phyloP scores from a whole-genome alignment of 1,140 invertebrate genomes.

The Calycopis cecrops region DNA sequence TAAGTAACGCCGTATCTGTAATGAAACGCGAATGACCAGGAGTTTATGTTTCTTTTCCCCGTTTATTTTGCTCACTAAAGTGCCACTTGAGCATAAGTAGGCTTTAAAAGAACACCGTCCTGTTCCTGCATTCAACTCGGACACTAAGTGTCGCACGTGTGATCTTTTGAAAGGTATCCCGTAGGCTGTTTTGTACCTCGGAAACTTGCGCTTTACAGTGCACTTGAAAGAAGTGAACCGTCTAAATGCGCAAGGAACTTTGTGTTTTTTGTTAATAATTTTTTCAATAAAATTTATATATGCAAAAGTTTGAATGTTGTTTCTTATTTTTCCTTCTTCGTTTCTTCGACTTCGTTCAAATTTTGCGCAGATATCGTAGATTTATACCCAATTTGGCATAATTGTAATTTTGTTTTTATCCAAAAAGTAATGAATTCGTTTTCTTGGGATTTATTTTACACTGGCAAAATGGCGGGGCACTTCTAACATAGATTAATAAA shows the following conservation, averaged over 20 bases:
- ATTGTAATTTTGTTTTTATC: too few relatives aligned
- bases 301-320: too few relatives aligned
- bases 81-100: constrained; percentile 4
- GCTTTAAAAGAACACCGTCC: constrained; percentile 1
- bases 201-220: constrained; percentile 4
- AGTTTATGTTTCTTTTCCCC: background rate
- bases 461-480: too few relatives aligned
- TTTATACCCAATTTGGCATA: too few relatives aligned
- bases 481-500: too few relatives aligned
- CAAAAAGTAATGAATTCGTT: too few relatives aligned
- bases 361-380: too few relatives aligned
- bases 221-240: background rate
- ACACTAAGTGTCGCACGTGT: background rate
- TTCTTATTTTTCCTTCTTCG: too few relatives aligned
- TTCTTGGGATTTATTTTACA: too few relatives aligned
- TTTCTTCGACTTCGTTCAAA: too few relatives aligned
- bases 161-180: constrained; percentile 7
- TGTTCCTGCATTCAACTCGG: constrained; percentile 6
- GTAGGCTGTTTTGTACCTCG: background rate
- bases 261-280: too few relatives aligned
- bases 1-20: background rate
- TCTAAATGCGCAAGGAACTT: background rate
- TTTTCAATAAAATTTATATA: too few relatives aligned
- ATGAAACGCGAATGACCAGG: background rate
- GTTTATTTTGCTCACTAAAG: constrained; percentile 6